Base-by-base conservation (phyloP, 2,113 vertebrate species). In the Amphilophus citrinellus region DNA sequence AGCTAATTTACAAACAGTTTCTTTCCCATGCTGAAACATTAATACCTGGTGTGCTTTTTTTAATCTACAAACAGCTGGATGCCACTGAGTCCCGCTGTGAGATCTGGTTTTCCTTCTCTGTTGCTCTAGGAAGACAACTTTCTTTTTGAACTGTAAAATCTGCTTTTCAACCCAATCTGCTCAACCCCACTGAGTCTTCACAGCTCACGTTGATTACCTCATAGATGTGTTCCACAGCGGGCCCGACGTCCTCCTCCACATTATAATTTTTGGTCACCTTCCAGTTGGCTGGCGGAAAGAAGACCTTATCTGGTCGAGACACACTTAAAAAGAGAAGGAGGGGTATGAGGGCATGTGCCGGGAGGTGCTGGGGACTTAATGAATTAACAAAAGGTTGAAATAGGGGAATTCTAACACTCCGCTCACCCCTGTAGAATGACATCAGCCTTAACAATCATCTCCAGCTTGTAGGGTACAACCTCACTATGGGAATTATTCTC, bases 401-500 rank as follows among this genome's bases (percentile, higher is more conserved):
- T 59, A 42, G 87, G 87, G n/a, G 53, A 80, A 85, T 65, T 76
- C 8, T 57, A 76, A 89, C 30, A 42, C 66, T 86, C 14, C 44
- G 94, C 97, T 97, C 91, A 98, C 98, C 97, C 97, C 3, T 96
- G 96, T 2, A 97, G 90, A 20, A 97, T 96, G 66, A 98, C 96
- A 27, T 96, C 94, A 62, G 97, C 95, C 77, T 93, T 91, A 44
- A 97, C 97, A 58, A 97, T 96, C 66, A 97, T 97, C 2, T 96
- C 96, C 73, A 98, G 92, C 57, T 82, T 94, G 85, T 96, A 96
- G 10, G 95, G 88, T 3, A 96, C 96, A 75, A 97, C 76, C n/a
- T 97, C 97, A 13, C 98, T 98, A 42, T 97, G 96, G 1, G 98
- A 98, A 84, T 98, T 98, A 84, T 98, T 98, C 91, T 97, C 96